phyloP scores from a whole-genome alignment of 2,888 invertebrate species.

The Brachylomia viminalis region DNA sequence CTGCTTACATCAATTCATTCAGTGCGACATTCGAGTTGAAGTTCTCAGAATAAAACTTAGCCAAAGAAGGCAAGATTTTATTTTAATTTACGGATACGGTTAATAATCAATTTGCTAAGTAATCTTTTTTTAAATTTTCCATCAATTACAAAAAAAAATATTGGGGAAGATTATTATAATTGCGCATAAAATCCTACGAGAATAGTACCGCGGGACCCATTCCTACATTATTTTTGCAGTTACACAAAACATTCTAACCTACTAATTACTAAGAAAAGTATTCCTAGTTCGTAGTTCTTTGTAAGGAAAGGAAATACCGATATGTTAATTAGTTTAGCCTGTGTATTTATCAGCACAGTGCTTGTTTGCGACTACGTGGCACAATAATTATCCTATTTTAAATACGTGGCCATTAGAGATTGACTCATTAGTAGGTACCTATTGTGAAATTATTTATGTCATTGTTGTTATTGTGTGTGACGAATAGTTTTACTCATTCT shows the following conservation, averaged over 20 bases:
- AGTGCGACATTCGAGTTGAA: not conserved
- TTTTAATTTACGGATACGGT: not conserved
- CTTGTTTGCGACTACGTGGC: not conserved
- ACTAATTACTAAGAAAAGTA: not conserved
- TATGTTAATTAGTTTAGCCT: not conserved
- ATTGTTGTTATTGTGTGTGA: slow-evolving; percentile 11
- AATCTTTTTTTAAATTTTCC: too few species aligned
- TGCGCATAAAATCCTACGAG: not conserved
- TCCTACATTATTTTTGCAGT: not conserved
- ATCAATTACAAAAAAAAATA: too few species aligned
- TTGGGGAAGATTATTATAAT: not conserved
- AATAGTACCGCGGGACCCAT: not conserved
- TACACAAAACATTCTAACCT: not conserved
- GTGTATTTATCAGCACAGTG: not conserved
- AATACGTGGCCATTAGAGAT: not conserved
- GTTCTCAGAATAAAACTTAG: slow-evolving; percentile 4
- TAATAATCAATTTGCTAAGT: not conserved
- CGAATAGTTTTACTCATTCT: slow-evolving; percentile 30
- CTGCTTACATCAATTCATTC: too few species aligned
- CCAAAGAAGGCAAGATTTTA: not conserved
- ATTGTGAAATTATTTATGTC: slow-evolving; percentile 17
- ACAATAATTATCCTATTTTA: not conserved
- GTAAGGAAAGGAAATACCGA: not conserved
- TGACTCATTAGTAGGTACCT: slow-evolving; percentile 17
- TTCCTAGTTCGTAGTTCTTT: not conserved